Base-by-base conservation (phyloP, 2,888 invertebrate species). In the Cinara cedri region DNA sequence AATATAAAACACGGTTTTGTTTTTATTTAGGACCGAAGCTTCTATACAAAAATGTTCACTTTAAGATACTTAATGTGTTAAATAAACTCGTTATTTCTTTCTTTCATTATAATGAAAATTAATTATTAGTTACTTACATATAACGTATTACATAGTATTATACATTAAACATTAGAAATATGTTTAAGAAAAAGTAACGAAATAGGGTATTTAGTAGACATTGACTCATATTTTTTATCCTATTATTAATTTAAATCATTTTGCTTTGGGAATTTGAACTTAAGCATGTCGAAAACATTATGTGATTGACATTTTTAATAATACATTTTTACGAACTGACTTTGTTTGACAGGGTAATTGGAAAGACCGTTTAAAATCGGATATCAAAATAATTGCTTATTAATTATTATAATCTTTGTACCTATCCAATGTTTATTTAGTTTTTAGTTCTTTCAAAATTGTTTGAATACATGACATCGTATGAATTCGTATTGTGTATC, bases 321-420 rank as follows among this genome's bases (percentile, higher is more conserved):
- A 51, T 63, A 74, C 63, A 74, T 63, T 63, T 63, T 42, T 75
- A 75, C 44, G 54, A 54, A 75, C 74, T 75, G 74, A 75, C 65
- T 26, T 24, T 75, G 74, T 65, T 54, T 8, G 74, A 75, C 74
- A 75, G 74, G 74, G 74, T 75, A 75, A 75, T 75, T 24, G 63
- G 42, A 65, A 13, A 75, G 74, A 54, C 63, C 74, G 63, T 63
- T 72, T 54, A 54, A 75, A 75, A 75, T 75, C 54, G 51, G 63
- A 65, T 65, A 65, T 44, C 63, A 65, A 72, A 65, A 74, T n/a
- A n/a, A n/a, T 21, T 51, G 62, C 63, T 63, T 8, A 63, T n/a
- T n/a, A n/a, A n/a, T n/a, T n/a, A n/a, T n/a, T n/a, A 42, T 21
- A 74, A 51, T 51, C 34, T 51, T 42, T 51, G 42, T 51, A 54